A percentile compares a stretch with the other conserved stretches of the same genome.
Conservation (phyloP, 53 echinoderm and acorn worm species). For the Hippasteria phrygiana region DNA sequence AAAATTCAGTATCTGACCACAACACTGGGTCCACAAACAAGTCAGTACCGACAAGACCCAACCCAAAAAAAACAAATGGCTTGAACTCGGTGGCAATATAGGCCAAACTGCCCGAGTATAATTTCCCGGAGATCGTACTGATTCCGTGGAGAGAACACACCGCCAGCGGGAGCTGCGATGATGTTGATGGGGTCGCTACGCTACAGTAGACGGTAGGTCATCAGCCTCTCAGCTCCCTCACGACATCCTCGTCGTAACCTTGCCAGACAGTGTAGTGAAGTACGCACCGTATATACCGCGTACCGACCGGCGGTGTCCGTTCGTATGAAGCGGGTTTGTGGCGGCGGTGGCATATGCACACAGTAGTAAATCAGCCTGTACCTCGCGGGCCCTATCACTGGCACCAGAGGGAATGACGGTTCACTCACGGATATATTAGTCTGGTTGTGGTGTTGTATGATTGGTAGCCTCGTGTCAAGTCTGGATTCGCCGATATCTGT, state of each 20-base stretch:
- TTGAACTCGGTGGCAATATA: constrained; percentile 17
- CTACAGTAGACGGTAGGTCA: constrained; percentile 66
- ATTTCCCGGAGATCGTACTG: background rate
- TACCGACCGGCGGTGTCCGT: constrained; percentile 11
- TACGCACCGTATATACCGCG: background rate
- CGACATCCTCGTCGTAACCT: constrained; percentile 34
- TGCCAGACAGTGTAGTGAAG: constrained; percentile 5
- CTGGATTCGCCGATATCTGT: no score
- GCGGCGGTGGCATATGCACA: constrained; percentile 23
- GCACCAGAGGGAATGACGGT: constrained; percentile 27
- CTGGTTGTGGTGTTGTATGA: constrained; percentile 33
- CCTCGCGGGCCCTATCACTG: constrained; percentile 29
- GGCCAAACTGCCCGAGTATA: background rate
- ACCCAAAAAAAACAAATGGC: background rate
- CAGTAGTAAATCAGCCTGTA: constrained; percentile 46
- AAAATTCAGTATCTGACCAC: background rate
- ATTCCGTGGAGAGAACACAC: background rate
- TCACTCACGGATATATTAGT: constrained; percentile 22
- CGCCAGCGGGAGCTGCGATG: constrained; percentile 16
- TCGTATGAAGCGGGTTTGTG: constrained; percentile 3
- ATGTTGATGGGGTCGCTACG: constrained; percentile 57
- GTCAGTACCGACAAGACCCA: background rate
- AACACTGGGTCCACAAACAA: background rate
- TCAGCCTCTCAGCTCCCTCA: constrained; percentile 35
- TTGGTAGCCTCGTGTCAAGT: background rate